Base-by-base conservation (phyloP, 2,888 invertebrate species). In the Colostygia pectinataria region DNA sequence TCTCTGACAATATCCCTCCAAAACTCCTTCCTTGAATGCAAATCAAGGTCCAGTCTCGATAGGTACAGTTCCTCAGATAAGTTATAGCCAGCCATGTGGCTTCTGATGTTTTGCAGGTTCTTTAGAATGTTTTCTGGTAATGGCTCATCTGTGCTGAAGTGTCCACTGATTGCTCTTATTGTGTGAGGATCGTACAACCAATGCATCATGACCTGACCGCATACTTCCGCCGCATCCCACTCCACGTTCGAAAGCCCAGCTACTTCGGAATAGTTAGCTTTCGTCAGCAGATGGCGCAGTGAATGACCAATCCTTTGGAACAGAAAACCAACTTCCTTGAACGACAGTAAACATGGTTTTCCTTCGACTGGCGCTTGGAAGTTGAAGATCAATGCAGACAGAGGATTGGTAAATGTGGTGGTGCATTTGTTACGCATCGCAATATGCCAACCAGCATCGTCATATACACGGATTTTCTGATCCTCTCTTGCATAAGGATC, bases 201-300 rank as follows among this genome's bases (percentile, higher is more conserved):
- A 71, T 95, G 94, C 0, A 92, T 91, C 92, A 99, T 92, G 43
- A 99, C 95, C 64, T 96, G 92, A 0, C 96, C 94, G 53, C 95
- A 94, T 0, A 97, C 93, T 71, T 95, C 95, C 0, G 96, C 94
- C 0, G 97, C 96, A 80, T 99, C 99, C 97, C 97, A 98, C 87
- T 99, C 99, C 0, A 98, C 92, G 75, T 96, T 96, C 0, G 94
- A 94, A 13, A 95, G 83, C 0, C 98, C 98, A 1, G 97, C 93
- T 0, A 97, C 92, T 76, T 98, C 97, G 0, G 95, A 92, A 78
- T 96, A 97, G 9, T 94, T 94, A 0, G 95, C 94, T 68, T 92
- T 94, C 0, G 97, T 96, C 23, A 99, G 85, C 56, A 98, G 81
- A 82, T 97, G 95, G 62, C 98, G 97, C 32, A 99, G 85, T 0